A percentile compares a stretch with the other conserved stretches of the same genome.
These are phyloP conservation scores for Cladorhizidae sp. DNA, from an alignment of 37 sponge, comb jelly and placozoan species.

Conservation along the genomic window DNA sequence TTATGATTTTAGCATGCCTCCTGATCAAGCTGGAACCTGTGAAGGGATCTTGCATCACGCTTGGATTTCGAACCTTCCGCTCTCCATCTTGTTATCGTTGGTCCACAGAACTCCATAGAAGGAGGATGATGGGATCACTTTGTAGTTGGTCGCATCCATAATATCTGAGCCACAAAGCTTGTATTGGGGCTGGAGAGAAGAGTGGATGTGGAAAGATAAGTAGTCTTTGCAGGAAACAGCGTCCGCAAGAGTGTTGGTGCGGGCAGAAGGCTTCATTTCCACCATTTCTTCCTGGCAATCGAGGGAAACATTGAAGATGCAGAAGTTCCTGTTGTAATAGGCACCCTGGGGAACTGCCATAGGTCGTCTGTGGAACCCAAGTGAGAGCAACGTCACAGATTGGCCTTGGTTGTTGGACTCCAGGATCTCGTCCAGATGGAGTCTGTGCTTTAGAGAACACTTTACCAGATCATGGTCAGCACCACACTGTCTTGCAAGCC, in stretches of 20 bases:
- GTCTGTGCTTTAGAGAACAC: slow-evolving; percentile 1
- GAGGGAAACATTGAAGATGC: slow-evolving; percentile 1
- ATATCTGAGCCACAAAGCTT: slow-evolving; percentile 5
- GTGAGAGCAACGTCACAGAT: slow-evolving; percentile 1
- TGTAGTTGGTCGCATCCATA: background rate
- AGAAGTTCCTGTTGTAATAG: slow-evolving; percentile 2
- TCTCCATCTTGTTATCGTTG: background rate
- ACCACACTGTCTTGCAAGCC: background rate
- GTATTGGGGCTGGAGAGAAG: background rate
- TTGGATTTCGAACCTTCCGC: background rate
- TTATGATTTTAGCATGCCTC: no score
- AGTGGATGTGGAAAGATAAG: background rate
- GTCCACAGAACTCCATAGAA: slow-evolving; percentile 6
- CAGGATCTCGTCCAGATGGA: background rate
- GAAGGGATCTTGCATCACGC: background rate
- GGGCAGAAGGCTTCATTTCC: background rate
- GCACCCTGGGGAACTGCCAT: background rate
- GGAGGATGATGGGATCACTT: background rate
- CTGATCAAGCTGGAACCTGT: no score
- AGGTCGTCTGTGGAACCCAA: background rate
- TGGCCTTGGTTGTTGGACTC: background rate
- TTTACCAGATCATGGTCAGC: background rate
- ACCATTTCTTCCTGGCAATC: background rate
- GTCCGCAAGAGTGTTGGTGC: background rate
- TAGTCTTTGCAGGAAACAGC: background rate